Percentiles rank a stretch among this genome's conserved stretches.
phyloP scores from a whole-genome alignment of 2,797 vertebrate species.

The Gephyroberyx darwinii region DNA sequence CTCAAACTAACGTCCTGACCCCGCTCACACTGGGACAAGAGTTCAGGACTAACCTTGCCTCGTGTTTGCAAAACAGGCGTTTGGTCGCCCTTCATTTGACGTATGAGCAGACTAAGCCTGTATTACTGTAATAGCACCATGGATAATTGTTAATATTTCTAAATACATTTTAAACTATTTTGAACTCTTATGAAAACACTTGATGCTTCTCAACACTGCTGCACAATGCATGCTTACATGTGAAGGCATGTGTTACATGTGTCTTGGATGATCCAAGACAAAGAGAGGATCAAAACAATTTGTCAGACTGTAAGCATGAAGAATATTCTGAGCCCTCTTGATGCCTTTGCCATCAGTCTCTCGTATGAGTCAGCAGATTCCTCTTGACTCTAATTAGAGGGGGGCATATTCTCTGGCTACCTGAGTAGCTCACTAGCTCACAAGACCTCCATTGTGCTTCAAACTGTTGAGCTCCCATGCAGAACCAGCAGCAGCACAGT shows the following conservation, averaged over 20 bases:
- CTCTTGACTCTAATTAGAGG: slow-evolving; percentile 58
- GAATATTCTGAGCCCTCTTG: slow-evolving; percentile 27
- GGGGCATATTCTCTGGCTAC: slow-evolving; percentile 40
- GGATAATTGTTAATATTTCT: slow-evolving; percentile 44
- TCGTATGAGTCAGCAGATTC: slow-evolving; percentile 67
- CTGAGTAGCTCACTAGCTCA: slow-evolving; percentile 28
- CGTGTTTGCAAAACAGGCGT: slow-evolving; percentile 38
- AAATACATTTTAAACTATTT: slow-evolving; percentile 39
- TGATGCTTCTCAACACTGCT: neutral
- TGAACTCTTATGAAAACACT: slow-evolving; percentile 4
- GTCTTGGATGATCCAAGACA: neutral
- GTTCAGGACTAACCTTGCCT: slow-evolving; percentile 39
- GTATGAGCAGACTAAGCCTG: slow-evolving; percentile 26
- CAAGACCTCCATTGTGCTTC: slow-evolving; percentile 71
- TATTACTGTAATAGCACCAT: slow-evolving; percentile 16
- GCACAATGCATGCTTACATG: neutral
- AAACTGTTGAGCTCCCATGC: slow-evolving; percentile 49
- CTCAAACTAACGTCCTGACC: slow-evolving; percentile 47
- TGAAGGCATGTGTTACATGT: too few species aligned
- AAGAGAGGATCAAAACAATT: neutral
- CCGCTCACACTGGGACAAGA: slow-evolving; percentile 33
- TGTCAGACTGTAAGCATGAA: slow-evolving; percentile 17
- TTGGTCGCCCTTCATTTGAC: slow-evolving; percentile 32
- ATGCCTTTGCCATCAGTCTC: slow-evolving; percentile 44
- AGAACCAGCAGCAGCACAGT: slow-evolving; percentile 24